Conservation (phyloP, 2,797 vertebrate genomes). For the Gymnoscopelus microlampas region DNA sequence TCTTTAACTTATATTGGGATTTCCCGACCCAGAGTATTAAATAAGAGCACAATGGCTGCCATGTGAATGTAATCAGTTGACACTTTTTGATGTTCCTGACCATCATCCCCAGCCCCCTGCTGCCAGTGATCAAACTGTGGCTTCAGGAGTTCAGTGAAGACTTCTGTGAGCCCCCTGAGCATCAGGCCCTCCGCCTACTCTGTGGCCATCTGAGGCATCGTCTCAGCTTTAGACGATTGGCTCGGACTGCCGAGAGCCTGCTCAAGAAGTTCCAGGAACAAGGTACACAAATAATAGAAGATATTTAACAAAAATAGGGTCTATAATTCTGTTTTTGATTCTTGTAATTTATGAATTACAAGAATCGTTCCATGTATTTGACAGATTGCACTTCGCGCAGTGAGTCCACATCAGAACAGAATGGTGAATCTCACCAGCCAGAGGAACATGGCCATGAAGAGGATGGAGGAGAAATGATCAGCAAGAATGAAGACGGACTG, state of each 20-base stretch:
- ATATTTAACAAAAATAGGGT: background rate
- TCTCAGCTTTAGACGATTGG: slow-evolving; percentile 70
- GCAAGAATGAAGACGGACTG: slow-evolving; percentile 45
- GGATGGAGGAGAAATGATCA: slow-evolving; percentile 31
- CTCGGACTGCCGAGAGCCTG: slow-evolving; percentile 70
- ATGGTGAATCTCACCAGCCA: slow-evolving; percentile 14
- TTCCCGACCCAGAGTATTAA: too few species aligned
- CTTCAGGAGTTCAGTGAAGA: slow-evolving; percentile 84
- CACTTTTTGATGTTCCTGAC: background rate
- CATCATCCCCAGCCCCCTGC: slow-evolving; percentile 60
- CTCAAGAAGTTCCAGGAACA: slow-evolving; percentile 75
- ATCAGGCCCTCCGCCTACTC: slow-evolving; percentile 76
- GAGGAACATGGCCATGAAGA: slow-evolving; percentile 28
- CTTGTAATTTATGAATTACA: background rate
- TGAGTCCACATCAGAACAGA: slow-evolving; percentile 28
- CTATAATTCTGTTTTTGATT: background rate
- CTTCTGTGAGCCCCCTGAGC: slow-evolving; percentile 82
- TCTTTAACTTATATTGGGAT: too few species aligned
- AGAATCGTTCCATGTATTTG: slow-evolving; percentile 17
- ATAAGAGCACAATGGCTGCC: too few species aligned
- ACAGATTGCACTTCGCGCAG: slow-evolving; percentile 49
- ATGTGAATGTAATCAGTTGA: background rate
- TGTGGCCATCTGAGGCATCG: slow-evolving; percentile 74
- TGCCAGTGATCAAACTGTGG: slow-evolving; percentile 78
- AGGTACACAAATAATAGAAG: slow-evolving; percentile 52